phyloP scores from a whole-genome alignment of 53 echinoderm and acorn worm genomes.

The Glandiceps talaboti region DNA sequence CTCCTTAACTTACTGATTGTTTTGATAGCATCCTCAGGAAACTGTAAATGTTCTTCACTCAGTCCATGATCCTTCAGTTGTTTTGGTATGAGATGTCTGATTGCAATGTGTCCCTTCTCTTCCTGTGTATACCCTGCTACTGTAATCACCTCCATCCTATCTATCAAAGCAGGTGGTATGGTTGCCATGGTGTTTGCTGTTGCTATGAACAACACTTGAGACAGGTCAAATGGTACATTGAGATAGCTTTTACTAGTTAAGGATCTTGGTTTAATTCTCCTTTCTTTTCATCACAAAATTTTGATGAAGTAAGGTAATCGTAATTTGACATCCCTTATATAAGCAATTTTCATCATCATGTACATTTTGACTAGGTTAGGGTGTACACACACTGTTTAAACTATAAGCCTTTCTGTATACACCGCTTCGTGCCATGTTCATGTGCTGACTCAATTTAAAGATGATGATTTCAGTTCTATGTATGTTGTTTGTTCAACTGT shows the following conservation, averaged over 20 bases:
- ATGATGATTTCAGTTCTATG: no score
- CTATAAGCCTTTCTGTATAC: no score
- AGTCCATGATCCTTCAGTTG: constrained; percentile 94
- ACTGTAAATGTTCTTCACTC: constrained; percentile 69
- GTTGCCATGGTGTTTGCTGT: constrained; percentile 77
- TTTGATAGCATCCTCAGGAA: constrained; percentile 72
- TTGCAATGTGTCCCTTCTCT: constrained; percentile 82
- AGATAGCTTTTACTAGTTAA: constrained; percentile 48
- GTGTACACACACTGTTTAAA: no score
- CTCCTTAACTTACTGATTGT: constrained; percentile 55
- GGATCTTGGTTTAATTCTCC: no score
- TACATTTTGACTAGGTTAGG: no score
- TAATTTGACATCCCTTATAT: no score
- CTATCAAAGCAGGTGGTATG: constrained; percentile 74
- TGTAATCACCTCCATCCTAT: constrained; percentile 90
- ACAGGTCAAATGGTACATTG: constrained; percentile 97
- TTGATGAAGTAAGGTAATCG: no score
- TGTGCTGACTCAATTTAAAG: no score
- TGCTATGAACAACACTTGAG: constrained; percentile 96
- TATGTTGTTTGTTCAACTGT: no score
- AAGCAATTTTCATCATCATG: no score
- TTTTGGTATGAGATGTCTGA: constrained; percentile 69
- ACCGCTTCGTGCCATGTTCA: no score
- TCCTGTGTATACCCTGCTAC: constrained; percentile 96
- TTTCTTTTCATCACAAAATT: no score